These are phyloP conservation scores for Isaurus tuberculatus DNA, from an alignment of 92 coral and sea anemone species.

Conservation along the genomic window DNA sequence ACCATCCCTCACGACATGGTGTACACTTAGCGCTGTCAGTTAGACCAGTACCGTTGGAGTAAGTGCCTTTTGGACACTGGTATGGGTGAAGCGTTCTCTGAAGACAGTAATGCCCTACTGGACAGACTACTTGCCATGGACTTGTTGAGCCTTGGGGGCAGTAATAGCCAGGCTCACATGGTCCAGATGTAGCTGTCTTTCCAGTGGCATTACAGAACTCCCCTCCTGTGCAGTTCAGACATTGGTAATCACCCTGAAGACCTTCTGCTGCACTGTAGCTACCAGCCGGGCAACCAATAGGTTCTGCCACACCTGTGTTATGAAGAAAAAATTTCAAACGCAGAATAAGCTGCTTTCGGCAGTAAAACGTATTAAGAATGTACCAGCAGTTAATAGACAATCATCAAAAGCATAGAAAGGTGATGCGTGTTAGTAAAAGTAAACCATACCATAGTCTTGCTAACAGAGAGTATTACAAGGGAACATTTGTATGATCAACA, in stretches of 20 bases:
- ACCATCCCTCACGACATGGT: slow-evolving; percentile 82
- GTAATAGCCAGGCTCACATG: slow-evolving; percentile 85
- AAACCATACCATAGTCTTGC: too few relatives aligned
- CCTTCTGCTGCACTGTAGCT: slow-evolving; percentile 74
- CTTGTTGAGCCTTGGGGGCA: slow-evolving; percentile 85
- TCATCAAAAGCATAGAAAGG: too few relatives aligned
- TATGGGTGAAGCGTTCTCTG: slow-evolving; percentile 79
- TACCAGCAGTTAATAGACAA: too few relatives aligned
- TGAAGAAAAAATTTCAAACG: background rate
- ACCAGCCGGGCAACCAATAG: slow-evolving; percentile 89
- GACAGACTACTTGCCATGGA: slow-evolving; percentile 71
- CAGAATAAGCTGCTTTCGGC: background rate
- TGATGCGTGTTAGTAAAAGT: too few relatives aligned
- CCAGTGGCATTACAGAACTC: slow-evolving; percentile 90
- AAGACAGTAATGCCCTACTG: slow-evolving; percentile 82
- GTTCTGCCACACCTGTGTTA: slow-evolving; percentile 80
- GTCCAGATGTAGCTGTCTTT: slow-evolving; percentile 88
- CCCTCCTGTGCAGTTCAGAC: slow-evolving; percentile 95
- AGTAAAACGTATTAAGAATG: background rate
- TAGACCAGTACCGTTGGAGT: slow-evolving; percentile 79
- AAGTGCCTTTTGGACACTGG: slow-evolving; percentile 88
- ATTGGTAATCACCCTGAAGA: slow-evolving; percentile 71
- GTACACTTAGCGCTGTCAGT: slow-evolving; percentile 73
- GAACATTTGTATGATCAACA: too few relatives aligned
- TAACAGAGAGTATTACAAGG: too few relatives aligned